Conservation (phyloP, 2,888 invertebrate species). For the Scaptomyza cyrtandrae region DNA sequence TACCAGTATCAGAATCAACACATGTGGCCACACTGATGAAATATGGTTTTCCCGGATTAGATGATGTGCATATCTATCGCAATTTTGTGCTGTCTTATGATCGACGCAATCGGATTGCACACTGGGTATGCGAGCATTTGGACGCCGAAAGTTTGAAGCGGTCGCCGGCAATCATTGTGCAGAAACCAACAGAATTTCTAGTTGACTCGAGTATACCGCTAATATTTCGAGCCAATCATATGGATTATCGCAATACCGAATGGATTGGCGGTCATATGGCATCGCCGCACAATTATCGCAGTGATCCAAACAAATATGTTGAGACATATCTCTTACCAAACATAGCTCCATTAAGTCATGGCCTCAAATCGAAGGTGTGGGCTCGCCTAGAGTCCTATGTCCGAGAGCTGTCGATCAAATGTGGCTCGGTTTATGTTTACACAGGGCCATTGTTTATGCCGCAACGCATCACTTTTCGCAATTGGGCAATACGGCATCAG, state of each 20-base stretch:
- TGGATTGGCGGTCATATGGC: conserved; percentile 96
- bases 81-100: conserved; percentile 97
- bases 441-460: conserved; percentile 95
- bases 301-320: conserved; percentile 89
- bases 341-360: conserved; percentile 96
- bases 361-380: conserved; percentile 95
- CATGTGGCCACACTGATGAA: conserved; percentile 91
- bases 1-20: not conserved
- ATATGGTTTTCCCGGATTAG: conserved; percentile 95
- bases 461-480: conserved; percentile 92
- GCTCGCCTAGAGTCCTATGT: conserved; percentile 93
- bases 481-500: conserved; percentile 94
- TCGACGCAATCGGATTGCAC: conserved; percentile 91
- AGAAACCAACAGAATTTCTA: conserved; percentile 26
- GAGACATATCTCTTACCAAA: conserved; percentile 96
- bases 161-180: not conserved
- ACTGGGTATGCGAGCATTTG: conserved; percentile 97
- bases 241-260: conserved; percentile 91
- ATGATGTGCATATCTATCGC: conserved; percentile 92
- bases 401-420: conserved; percentile 88
- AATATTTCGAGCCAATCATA: conserved; percentile 91
- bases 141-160: conserved; percentile 85
- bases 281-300: conserved; percentile 96
- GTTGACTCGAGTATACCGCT: conserved; percentile 87
- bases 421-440: conserved; percentile 93